phyloP scores from a whole-genome alignment of 1,140 invertebrate species.

The Drosophila neocordata region DNA sequence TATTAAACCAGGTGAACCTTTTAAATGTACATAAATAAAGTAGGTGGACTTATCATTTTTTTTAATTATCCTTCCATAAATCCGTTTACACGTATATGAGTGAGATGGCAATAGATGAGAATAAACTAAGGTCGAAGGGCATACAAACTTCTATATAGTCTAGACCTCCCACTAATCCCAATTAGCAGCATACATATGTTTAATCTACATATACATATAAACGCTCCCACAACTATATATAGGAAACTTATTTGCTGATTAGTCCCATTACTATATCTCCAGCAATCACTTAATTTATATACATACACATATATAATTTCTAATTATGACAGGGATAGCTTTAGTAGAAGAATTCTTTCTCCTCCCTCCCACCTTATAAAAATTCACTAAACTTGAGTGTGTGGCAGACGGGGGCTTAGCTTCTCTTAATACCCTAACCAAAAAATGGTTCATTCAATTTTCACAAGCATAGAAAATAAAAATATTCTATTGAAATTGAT shows the following conservation, averaged over 20 bases:
- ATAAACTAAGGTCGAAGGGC: neutral
- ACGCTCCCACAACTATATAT: neutral
- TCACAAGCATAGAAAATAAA: too few relatives aligned
- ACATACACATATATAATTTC: neutral
- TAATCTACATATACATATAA: slow-evolving; percentile 3
- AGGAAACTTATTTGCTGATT: neutral
- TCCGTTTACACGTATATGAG: neutral
- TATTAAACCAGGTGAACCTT: neutral
- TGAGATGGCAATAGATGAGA: neutral
- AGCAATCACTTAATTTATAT: neutral
- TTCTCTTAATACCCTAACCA: too few relatives aligned
- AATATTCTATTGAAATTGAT: too few relatives aligned
- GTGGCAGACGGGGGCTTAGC: too few relatives aligned
- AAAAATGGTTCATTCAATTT: too few relatives aligned
- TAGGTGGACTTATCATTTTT: too few relatives aligned
- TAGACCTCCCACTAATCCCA: slow-evolving; percentile 6
- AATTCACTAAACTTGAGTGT: neutral
- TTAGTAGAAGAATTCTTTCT: neutral
- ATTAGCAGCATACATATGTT: slow-evolving; percentile 3
- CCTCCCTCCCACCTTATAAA: neutral
- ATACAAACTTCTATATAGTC: neutral
- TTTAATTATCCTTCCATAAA: too few relatives aligned
- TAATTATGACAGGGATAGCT: neutral
- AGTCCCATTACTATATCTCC: neutral
- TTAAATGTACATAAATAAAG: too few relatives aligned